A percentile compares a stretch with the other conserved stretches of the same genome.
These are phyloP conservation scores for Hozukius guyotensis DNA, from an alignment of 2,797 vertebrate genomes.

Conservation along the genomic window DNA sequence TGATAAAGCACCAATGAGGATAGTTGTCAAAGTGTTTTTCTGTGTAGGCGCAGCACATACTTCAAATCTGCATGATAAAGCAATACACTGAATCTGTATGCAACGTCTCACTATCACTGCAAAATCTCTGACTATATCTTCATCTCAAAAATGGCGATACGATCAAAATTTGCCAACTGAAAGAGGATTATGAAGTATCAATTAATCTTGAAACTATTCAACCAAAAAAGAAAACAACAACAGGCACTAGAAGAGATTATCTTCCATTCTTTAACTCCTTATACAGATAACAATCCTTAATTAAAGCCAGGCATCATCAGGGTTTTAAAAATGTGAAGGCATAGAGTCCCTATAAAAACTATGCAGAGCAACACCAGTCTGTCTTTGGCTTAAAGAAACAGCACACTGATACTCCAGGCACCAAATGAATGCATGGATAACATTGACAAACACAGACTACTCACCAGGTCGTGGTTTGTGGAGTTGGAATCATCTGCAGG, in stretches of 20 bases:
- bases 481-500: constrained; percentile 99
- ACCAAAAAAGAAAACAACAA: background rate
- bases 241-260: background rate
- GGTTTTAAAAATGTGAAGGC: background rate
- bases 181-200: background rate
- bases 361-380: background rate
- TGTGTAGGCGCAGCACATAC: constrained; percentile 46
- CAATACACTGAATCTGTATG: constrained; percentile 12
- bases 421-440: background rate
- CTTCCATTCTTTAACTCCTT: background rate
- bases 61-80: constrained; percentile 56
- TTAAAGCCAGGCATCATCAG: background rate
- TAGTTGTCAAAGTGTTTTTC: constrained; percentile 56
- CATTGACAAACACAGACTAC: constrained; percentile 62
- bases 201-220: background rate
- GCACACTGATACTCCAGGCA: background rate
- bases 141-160: background rate
- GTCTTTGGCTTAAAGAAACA: background rate
- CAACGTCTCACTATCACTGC: background rate
- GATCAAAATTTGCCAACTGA: background rate
- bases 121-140: constrained; percentile 5
- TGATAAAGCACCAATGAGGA: constrained; percentile 67
- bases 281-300: background rate
- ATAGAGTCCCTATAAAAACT: background rate
- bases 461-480: constrained; percentile 99